Base-by-base conservation (phyloP, 2,888 invertebrate genomes). In the Quadriops clusia region DNA sequence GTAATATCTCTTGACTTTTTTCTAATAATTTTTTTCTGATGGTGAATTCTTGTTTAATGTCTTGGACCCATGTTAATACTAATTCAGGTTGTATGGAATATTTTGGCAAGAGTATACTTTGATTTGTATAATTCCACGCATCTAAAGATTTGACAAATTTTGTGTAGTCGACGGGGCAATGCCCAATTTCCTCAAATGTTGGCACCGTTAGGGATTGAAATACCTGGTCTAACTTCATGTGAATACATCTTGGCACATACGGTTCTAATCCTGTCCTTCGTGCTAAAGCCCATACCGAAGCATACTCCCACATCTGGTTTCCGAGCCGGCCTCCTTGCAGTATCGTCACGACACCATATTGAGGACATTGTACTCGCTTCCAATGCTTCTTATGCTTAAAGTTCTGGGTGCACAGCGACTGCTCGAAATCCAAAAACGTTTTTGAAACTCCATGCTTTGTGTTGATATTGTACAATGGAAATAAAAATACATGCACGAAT, bases 401-500 rank as follows among this genome's bases (percentile, higher is more conserved):
- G 43, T 63, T 67, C 26, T 60, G 58, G 28, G 58, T 59, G 50
- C 71, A 71, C 18, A 70, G 55, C 6, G 64, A 63, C 43, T 68
- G 67, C 45, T 70, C 70, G 44, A 69, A 67, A 28, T 65, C 63
- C 32, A 61, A 60, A 37, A 66, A 61, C 28, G 65, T 65, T 34
- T 60, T 60, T 28, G 59, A 54, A 30, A 58, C 53, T 27, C 54
- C 58, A 38, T 63, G 60, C 36, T 57, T 58, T 24, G 51, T 45
- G 32, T 47, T 44, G 16, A 56, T 47, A 28, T 60, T 61, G 54
- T 70, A 70, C 53, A 71, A 56, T 29, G 70, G 71, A 53, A 71
- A 71, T 31, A 70, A 56, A 58, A 70, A 71, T 43, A 70, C 60
- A 54, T 71, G 71, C 47, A 71, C 68, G 48, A 67, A 64, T 38